Conservation (phyloP, 2,888 invertebrate species). For the Gortyna flavago region DNA sequence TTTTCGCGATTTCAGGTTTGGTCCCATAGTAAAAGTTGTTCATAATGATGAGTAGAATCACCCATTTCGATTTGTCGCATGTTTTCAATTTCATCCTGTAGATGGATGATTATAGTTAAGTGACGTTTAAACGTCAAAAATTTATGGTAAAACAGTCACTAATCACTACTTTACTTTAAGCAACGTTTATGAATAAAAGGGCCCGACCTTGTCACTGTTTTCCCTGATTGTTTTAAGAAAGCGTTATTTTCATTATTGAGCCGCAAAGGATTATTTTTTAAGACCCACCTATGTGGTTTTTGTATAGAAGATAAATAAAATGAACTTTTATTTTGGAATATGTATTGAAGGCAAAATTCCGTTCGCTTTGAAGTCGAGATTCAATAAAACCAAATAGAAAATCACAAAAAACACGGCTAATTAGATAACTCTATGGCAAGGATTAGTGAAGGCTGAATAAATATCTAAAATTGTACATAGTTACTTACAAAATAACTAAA, state of each 20-base stretch:
- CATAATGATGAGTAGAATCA: no score
- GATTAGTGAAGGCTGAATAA: background rate
- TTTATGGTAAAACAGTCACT: no score
- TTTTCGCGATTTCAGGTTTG: no score
- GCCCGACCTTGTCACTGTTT: background rate
- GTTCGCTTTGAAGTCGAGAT: background rate
- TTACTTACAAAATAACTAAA: background rate
- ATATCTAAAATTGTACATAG: background rate
- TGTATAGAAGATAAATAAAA: background rate
- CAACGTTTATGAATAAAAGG: no score
- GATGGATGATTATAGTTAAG: no score
- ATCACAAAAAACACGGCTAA: background rate
- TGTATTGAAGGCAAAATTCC: no score
- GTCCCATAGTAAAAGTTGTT: no score
- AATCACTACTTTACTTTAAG: no score
- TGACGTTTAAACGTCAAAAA: no score
- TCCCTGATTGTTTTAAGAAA: background rate
- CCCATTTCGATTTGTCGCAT: no score
- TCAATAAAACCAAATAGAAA: background rate
- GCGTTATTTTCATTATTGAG: no score
- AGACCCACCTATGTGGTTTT: background rate
- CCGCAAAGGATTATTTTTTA: background rate
- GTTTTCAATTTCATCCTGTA: no score
- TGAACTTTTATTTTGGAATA: background rate
- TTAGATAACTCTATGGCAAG: background rate